Evolutionary conservation across 1,140 invertebrate species (phyloP).

Genomic region (Caenorhabditis brenneri): DNA sequence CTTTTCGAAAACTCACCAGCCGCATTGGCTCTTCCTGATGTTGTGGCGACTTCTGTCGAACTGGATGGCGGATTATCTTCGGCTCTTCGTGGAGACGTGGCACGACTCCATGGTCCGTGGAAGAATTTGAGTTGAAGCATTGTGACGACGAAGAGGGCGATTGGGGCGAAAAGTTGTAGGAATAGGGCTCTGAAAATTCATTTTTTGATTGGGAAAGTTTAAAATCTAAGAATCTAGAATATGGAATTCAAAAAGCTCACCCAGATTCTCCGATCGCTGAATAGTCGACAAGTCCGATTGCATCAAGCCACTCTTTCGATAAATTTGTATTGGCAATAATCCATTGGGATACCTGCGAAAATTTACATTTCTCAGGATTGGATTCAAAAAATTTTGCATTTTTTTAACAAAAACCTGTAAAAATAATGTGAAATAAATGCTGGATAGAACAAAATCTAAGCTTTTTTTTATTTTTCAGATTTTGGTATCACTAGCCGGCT

Average conservation of each 20-base stretch:
- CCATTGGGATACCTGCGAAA: constrained; percentile 73
- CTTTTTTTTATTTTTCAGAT: too few species aligned
- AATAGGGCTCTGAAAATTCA: constrained; percentile 63
- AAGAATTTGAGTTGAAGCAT: constrained; percentile 71
- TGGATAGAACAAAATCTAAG: too few species aligned
- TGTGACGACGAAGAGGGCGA: constrained; percentile 66
- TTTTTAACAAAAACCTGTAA: too few species aligned
- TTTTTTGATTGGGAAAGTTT: not conserved
- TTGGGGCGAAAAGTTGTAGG: constrained; percentile 62
- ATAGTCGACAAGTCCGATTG: constrained; percentile 66
- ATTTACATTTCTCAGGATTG: too few species aligned
- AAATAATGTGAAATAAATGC: too few species aligned
- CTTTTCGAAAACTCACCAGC: not conserved
- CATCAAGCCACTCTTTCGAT: constrained; percentile 56
- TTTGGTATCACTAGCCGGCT: too few species aligned
- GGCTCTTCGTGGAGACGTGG: constrained; percentile 51
- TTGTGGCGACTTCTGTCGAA: not conserved
- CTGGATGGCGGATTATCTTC: not conserved
- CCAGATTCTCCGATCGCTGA: constrained; percentile 49
- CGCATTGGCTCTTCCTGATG: constrained; percentile 24
- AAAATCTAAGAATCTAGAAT: not conserved
- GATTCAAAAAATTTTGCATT: too few species aligned
- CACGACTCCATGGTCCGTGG: constrained; percentile 64
- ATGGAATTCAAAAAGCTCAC: constrained; percentile 52
- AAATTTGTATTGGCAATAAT: constrained; percentile 78